These are phyloP conservation scores for Drosophila miranda DNA, from an alignment of 1,140 invertebrate genomes.

Conservation along the genomic window DNA sequence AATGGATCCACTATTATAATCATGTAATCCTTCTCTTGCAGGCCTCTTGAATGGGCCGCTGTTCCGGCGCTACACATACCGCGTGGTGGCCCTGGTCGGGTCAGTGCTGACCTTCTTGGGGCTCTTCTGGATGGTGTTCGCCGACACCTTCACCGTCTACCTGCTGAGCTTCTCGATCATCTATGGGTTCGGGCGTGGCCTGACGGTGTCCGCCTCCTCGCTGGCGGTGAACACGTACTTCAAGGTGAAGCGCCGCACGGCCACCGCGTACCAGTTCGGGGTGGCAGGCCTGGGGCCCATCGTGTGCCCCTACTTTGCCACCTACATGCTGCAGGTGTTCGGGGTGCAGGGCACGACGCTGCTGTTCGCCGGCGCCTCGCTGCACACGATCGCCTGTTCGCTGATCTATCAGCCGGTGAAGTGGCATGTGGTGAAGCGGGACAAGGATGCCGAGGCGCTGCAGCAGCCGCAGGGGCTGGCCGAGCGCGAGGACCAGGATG, in stretches of 20 bases:
- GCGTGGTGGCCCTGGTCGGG: slow-evolving; percentile 85
- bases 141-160: slow-evolving; percentile 84
- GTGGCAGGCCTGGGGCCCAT: slow-evolving; percentile 85
- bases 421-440: slow-evolving; percentile 84
- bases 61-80: slow-evolving; percentile 85
- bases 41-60: slow-evolving; percentile 87
- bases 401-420: slow-evolving; percentile 86
- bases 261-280: slow-evolving; percentile 84
- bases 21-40: slow-evolving; percentile 43
- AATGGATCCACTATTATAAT: no score
- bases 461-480: slow-evolving; percentile 33
- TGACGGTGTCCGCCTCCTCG: slow-evolving; percentile 85
- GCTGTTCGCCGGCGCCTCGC: slow-evolving; percentile 84
- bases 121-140: slow-evolving; percentile 84
- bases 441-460: slow-evolving; percentile 70
- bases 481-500: slow-evolving; percentile 57
- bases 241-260: slow-evolving; percentile 84
- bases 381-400: slow-evolving; percentile 85
- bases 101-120: slow-evolving; percentile 84
- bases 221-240: slow-evolving; percentile 86
- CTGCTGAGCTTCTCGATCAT: slow-evolving; percentile 85
- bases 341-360: slow-evolving; percentile 84
- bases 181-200: slow-evolving; percentile 85
- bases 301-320: slow-evolving; percentile 84
- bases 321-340: slow-evolving; percentile 83